Conservation (phyloP, 2,113 vertebrate species). For the Oryzias melastigma region DNA sequence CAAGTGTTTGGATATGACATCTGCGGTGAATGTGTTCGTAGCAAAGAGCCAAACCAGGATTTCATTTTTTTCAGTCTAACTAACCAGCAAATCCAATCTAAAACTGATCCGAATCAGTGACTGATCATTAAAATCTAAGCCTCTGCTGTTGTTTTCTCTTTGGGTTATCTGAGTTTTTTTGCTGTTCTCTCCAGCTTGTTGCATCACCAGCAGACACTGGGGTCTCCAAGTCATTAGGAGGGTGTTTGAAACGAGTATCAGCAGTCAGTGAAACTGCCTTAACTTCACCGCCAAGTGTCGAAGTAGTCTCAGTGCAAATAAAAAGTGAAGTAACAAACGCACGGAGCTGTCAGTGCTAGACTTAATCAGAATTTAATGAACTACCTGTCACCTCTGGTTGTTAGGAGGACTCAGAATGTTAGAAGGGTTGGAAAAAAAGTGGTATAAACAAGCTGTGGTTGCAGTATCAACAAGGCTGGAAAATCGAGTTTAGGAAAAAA, state of each 20-base stretch:
- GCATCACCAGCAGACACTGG: not conserved
- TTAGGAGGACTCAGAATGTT: conserved; percentile 56
- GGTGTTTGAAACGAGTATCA: conserved; percentile 31
- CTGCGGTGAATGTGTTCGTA: no score
- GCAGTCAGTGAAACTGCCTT: conserved; percentile 28
- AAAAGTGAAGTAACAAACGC: conserved; percentile 44
- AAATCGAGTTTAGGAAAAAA: conserved; percentile 4
- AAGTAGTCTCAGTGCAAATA: conserved; percentile 53
- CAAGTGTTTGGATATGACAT: no score
- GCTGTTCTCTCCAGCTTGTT: no score
- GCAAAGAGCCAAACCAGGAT: no score
- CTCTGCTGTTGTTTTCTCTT: no score
- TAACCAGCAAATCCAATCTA: no score
- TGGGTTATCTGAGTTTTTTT: no score
- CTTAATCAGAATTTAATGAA: conserved; percentile 69
- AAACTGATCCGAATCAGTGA: no score
- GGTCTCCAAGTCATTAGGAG: conserved; percentile 31
- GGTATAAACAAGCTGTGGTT: conserved; percentile 27
- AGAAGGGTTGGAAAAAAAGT: conserved; percentile 24
- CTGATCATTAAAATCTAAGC: no score
- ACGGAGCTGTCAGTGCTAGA: conserved; percentile 38
- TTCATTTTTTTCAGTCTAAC: no score
- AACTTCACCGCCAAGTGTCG: conserved; percentile 10
- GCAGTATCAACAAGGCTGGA: conserved; percentile 15
- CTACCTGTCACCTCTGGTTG: conserved; percentile 47